These are phyloP conservation scores for Heteromurus nitidus DNA, from an alignment of 2,888 invertebrate species.

Conservation along the genomic window DNA sequence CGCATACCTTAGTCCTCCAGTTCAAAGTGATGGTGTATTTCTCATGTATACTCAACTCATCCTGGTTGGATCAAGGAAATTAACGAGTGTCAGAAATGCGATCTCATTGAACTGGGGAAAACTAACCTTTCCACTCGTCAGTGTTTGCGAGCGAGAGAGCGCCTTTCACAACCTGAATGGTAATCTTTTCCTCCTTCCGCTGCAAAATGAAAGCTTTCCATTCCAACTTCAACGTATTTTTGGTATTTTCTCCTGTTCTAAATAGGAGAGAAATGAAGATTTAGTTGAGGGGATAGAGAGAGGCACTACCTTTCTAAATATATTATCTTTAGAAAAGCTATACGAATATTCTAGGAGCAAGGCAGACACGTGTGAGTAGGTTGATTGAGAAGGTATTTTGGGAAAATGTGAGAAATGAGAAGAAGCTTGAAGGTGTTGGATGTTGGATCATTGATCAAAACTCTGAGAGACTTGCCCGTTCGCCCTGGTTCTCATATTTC, in stretches of 20 bases:
- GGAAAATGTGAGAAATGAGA: background rate
- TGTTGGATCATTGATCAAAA: conserved; percentile 8
- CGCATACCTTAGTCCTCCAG: background rate
- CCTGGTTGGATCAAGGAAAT: conserved; percentile 46
- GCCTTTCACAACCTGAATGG: background rate
- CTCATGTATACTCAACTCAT: background rate
- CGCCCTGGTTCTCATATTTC: background rate
- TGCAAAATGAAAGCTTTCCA: conserved; percentile 23
- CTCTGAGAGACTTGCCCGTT: background rate
- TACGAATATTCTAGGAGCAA: background rate
- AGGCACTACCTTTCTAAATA: background rate
- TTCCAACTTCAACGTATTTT: no score
- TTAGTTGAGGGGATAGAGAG: background rate
- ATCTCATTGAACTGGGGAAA: conserved; percentile 29
- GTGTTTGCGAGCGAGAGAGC: background rate
- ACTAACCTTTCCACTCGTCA: conserved; percentile 12
- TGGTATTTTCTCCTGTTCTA: background rate
- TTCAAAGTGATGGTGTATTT: background rate
- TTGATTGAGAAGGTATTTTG: background rate
- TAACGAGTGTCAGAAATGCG: conserved; percentile 53
- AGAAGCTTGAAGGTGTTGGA: background rate
- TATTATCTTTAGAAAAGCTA: background rate
- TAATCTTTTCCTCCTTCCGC: conserved; percentile 9
- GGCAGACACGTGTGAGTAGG: background rate
- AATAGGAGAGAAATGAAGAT: conserved; percentile 15